Base-by-base conservation (phyloP, 2,888 invertebrate species). In the Entomobrya multifasciata region DNA sequence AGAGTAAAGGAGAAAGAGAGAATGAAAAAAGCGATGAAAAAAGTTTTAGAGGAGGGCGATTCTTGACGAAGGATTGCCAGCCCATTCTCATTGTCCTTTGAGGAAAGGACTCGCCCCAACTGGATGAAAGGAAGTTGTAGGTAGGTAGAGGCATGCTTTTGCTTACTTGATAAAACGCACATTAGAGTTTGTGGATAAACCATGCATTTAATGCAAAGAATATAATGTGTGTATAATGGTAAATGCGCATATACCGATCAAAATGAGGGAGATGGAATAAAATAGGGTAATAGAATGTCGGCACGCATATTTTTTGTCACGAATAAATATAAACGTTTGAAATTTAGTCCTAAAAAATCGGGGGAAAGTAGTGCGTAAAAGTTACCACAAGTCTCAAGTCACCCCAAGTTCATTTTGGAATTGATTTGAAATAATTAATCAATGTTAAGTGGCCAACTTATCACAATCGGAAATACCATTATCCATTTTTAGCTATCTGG, bases 1-100 rank as follows among this genome's bases (percentile, higher is more conserved):
- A 36, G 36, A 36, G 8, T 6, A 41, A 11, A 10, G 27, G 47
- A 78, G 65, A 65, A 49, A 47, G 55, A 60, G 77, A 84, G 77
- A 81, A 72, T 81, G 81, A 81, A 57, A 76, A 62, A 74, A 83
- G 83, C 83, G 77, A 62, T 84, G 77, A 72, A 72, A 72, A 72
- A 72, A 72, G 44, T 72, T 44, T 47, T 20, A 84, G 88, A 88
- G 88, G 88, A 86, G 89, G 89, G 86, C 83, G 88, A 78, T 85
- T 86, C 81, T 89, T 85, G 83, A 88, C 77, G 89, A 88, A 89
- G 87, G 88, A 90, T 88, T 90, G 87, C 90, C 90, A 90, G 90
- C 90, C 90, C 90, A 90, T 90, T 89, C 88, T 86, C 87, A 90
- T 90, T 90, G 89, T 90, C 87, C 87, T 88, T n/a, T 52, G 89